Evolutionary conservation across 2,797 vertebrate species (phyloP).

Genomic region (Parambassis ranga): DNA sequence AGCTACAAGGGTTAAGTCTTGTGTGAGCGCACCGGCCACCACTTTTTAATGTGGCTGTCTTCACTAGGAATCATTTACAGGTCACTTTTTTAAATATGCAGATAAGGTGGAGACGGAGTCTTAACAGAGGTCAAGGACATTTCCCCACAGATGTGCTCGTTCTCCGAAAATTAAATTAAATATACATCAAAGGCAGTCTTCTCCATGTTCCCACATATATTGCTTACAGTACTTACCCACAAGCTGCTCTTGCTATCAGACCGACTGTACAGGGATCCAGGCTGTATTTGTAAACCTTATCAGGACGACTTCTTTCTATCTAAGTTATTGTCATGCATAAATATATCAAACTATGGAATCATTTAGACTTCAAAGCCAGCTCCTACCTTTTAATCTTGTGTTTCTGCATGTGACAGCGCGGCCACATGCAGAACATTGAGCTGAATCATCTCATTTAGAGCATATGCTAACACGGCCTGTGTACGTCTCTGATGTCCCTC

Average conservation of each 20-base stretch:
- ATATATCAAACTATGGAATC: constrained; percentile 3
- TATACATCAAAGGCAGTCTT: constrained; percentile 69
- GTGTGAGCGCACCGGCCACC: constrained; percentile 3
- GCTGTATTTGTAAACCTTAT: constrained; percentile 27
- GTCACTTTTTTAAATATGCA: constrained; percentile 64
- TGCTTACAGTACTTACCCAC: constrained; percentile 26
- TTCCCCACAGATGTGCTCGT: constrained; percentile 30
- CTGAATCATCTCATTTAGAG: constrained; percentile 25
- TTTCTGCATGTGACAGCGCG: constrained; percentile 1
- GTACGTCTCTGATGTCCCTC: neutral
- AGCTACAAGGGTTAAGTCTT: constrained; percentile 46
- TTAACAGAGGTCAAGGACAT: constrained; percentile 65
- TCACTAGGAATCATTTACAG: constrained; percentile 30
- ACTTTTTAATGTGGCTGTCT: constrained; percentile 17
- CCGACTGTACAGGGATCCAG: constrained; percentile 45
- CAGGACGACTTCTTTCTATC: neutral
- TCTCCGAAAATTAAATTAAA: constrained; percentile 72
- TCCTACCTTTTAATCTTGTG: constrained; percentile 11
- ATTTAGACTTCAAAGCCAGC: constrained; percentile 15
- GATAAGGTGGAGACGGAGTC: constrained; percentile 18
- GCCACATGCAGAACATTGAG: neutral
- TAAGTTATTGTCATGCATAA: constrained; percentile 7
- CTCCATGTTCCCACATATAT: constrained; percentile 12
- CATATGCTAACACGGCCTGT: neutral
- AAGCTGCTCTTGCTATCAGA: constrained; percentile 40